Evolutionary conservation across 2,888 invertebrate species (phyloP), one percentile per base, ranked within the genome.

Genomic region (Ormyrus labotus): DNA sequence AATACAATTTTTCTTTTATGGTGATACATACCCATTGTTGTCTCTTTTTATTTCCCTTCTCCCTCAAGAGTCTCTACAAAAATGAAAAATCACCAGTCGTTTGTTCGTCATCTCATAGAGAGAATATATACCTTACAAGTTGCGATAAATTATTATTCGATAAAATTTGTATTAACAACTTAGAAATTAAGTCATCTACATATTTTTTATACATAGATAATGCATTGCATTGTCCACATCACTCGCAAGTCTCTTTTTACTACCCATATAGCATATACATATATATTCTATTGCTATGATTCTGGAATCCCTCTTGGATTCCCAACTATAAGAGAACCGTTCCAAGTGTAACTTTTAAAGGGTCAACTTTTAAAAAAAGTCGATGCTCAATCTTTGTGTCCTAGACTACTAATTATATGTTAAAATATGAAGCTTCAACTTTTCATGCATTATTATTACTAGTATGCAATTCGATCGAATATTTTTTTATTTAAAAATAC

Each of bases 201-300:
- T 79, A 86, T 83, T 81, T 79, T 82, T 82, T 83, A 82, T 83
- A 82, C 82, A 83, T 82, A 83, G 81, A 85, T 81, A 84, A 83
- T 84, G 82, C 84, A 84, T 83, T 83, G 82, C 82, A 83, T 83
- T 84, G 82, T 84, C 81, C 84, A 78, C 80, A 80, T 81, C 64
- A 80, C 81, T 63, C 77, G 51, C 70, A 63, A 77, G 65, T 80
- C 69, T 69, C 67, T 73, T 19, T 70, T 71, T 68, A 48, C 69
- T 75, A 75, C 45, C 13, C 71, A 53, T 51, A 61, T 60, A 58
- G 50, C n/a, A 76, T 68, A 45, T 68, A 10, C 50, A 57, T 64
- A 64, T 55, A 65, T 74, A 47, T 53, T 75, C 65, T 80, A 80
- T 80, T 80, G 76, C 76, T 76, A 80, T 10, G 19, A 67, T 80